A percentile compares a stretch with the other conserved stretches of the same genome.
phyloP scores from a whole-genome alignment of 2,888 invertebrate species.

The Aleiodes alternator region DNA sequence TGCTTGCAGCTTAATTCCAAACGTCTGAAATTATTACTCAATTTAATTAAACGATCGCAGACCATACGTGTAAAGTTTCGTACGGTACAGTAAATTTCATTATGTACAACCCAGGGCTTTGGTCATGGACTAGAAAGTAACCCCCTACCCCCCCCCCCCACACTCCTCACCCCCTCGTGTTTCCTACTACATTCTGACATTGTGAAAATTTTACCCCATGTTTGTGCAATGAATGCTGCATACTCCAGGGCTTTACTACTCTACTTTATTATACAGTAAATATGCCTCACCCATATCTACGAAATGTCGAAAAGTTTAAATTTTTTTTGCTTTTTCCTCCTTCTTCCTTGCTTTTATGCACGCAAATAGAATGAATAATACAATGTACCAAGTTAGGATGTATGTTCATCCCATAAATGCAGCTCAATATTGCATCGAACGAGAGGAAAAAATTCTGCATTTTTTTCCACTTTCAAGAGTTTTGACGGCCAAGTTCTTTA shows the following conservation, averaged over 20 bases:
- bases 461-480: neutral
- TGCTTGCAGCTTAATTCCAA: neutral
- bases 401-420: neutral
- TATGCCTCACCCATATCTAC: too few relatives aligned
- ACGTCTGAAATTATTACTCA: neutral
- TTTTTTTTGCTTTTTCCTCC: too few relatives aligned
- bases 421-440: neutral
- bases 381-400: too few relatives aligned
- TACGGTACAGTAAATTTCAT: constrained; percentile 8
- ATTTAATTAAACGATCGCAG: constrained; percentile 15
- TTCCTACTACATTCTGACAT: neutral
- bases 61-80: constrained; percentile 22
- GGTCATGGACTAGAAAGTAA: constrained; percentile 1
- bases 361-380: too few relatives aligned
- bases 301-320: too few relatives aligned
- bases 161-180: neutral
- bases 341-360: too few relatives aligned
- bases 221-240: constrained; percentile 4
- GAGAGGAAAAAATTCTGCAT: neutral
- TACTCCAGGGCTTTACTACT: constrained; percentile 13
- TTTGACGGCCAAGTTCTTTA: too few relatives aligned
- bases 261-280: too few relatives aligned
- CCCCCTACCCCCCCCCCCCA: neutral
- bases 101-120: constrained; percentile 3
- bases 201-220: constrained; percentile 12